A percentile compares a stretch with the other conserved stretches of the same genome.
Evolutionary conservation across 2,888 invertebrate species (phyloP).

Genomic region (Lathronympha strigana): DNA sequence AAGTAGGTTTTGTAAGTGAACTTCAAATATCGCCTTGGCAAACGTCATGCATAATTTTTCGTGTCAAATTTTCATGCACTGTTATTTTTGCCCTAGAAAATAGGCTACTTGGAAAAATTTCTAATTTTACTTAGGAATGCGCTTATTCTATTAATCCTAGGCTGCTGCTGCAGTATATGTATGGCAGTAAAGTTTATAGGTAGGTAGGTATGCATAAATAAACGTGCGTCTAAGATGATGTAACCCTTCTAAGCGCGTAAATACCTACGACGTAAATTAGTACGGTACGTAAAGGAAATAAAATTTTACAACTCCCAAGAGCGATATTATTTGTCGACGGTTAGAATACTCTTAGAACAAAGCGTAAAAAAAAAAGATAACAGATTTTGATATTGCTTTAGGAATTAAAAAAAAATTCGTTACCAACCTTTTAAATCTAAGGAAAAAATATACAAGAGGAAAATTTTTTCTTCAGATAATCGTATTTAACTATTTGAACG

Average conservation of each 20-base stretch:
- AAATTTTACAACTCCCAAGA: no score
- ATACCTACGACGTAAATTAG: no score
- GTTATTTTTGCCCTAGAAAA: slow-evolving; percentile 6
- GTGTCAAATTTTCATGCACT: background rate
- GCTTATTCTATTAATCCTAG: background rate
- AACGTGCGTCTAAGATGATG: slow-evolving; percentile 34
- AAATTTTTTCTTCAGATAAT: no score
- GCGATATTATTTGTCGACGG: no score
- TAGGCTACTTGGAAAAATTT: background rate
- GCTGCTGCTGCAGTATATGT: background rate
- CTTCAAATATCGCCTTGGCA: slow-evolving; percentile 14
- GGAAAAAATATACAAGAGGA: no score
- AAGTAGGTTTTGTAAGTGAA: slow-evolving; percentile 10
- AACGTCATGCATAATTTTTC: background rate
- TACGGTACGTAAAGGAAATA: no score
- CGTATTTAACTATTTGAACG: no score
- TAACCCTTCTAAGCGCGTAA: slow-evolving; percentile 20
- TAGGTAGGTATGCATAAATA: slow-evolving; percentile 20
- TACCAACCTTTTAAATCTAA: no score
- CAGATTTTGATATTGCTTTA: no score
- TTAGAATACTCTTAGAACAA: no score
- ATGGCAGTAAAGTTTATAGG: slow-evolving; percentile 10
- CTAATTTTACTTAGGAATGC: background rate
- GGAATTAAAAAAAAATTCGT: no score
- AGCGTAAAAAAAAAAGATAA: no score